Conservation (phyloP, 2,888 invertebrate genomes). For the Eupithecia inturbata region DNA sequence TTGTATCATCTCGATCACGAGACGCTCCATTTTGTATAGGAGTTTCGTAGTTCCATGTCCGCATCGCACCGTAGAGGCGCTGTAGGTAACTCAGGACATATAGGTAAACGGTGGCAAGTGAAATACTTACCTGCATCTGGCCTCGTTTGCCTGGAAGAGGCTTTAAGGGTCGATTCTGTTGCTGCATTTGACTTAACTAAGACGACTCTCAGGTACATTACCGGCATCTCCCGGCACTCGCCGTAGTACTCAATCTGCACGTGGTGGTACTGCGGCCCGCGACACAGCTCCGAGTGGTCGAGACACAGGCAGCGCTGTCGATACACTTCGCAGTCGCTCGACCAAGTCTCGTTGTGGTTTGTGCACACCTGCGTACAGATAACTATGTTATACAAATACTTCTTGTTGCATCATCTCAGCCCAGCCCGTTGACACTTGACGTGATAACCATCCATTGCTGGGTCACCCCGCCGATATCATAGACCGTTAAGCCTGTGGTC, state of each 20-base stretch:
- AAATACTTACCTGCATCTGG: too few species aligned
- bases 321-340: constrained; percentile 97
- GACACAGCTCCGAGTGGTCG: constrained; percentile 88
- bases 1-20: neutral
- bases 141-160: too few species aligned
- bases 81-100: neutral
- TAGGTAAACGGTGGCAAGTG: neutral
- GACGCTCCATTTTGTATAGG: neutral
- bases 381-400: too few species aligned
- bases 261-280: constrained; percentile 90
- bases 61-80: neutral
- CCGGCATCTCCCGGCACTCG: constrained; percentile 90
- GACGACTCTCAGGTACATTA: neutral
- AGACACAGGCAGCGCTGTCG: constrained; percentile 96
- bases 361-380: constrained; percentile 88
- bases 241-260: constrained; percentile 98
- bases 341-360: constrained; percentile 97
- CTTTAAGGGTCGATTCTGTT: neutral
- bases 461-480: too few species aligned
- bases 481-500: too few species aligned
- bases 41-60: neutral
- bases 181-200: neutral
- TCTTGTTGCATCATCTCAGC: too few species aligned
- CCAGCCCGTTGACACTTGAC: too few species aligned
- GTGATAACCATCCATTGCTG: too few species aligned